phyloP scores from a whole-genome alignment of 1,140 invertebrate species.

The Drosophila neocordata region DNA sequence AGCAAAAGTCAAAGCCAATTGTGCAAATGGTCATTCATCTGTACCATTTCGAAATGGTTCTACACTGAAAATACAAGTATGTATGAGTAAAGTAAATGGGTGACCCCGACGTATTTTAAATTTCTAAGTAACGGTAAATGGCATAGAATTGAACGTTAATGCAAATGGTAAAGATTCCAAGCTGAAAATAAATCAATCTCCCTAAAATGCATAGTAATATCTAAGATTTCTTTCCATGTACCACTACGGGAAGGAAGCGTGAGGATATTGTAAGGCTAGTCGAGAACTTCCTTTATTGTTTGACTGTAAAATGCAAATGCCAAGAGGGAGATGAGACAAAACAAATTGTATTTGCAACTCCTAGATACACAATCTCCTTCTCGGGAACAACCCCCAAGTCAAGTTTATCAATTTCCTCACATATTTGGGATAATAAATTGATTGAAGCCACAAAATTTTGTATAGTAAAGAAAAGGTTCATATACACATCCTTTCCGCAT shows the following conservation, averaged over 20 bases:
- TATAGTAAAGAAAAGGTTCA: background rate
- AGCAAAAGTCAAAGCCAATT: slow-evolving; percentile 29
- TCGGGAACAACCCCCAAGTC: background rate
- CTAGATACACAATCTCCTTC: background rate
- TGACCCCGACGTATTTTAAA: background rate
- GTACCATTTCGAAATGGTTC: slow-evolving; percentile 41
- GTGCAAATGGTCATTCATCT: slow-evolving; percentile 49
- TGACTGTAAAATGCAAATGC: slow-evolving; percentile 54
- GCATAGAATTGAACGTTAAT: too few relatives aligned
- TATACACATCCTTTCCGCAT: background rate
- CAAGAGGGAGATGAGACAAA: slow-evolving; percentile 7
- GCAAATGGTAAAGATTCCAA: too few relatives aligned
- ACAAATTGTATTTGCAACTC: slow-evolving; percentile 4
- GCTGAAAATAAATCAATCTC: too few relatives aligned
- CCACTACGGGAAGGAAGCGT: background rate
- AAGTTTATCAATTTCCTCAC: background rate
- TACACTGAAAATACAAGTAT: background rate
- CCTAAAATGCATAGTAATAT: background rate
- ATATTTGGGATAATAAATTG: background rate
- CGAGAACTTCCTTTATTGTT: slow-evolving; percentile 26
- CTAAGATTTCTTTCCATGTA: background rate
- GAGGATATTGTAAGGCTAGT: background rate
- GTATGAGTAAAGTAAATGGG: background rate
- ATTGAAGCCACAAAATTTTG: slow-evolving; percentile 6
- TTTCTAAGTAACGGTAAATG: background rate